Evolutionary conservation across 2,797 vertebrate genomes (phyloP), one percentile per base, ranked within the genome.

Genomic region (Typhlichthys subterraneus): DNA sequence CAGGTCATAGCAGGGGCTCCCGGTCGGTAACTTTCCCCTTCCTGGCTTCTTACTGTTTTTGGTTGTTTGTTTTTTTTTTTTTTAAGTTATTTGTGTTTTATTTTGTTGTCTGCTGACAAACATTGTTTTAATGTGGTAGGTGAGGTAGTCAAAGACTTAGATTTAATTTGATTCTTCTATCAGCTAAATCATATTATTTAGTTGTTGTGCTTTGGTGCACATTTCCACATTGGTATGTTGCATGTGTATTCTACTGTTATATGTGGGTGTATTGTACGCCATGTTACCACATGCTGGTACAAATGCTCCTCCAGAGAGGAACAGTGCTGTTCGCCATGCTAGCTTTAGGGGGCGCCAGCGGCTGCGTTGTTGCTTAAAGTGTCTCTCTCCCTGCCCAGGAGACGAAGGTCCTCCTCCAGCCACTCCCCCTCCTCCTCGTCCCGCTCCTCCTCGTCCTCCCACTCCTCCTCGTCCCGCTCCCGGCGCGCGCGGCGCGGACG

Each of bases 21-120:
- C 96, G 97, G 97, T 98, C 96, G 94, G 96, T 98, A 97, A 94
- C 93, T 94, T 95, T 94, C 92, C 88, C 68, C 82, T 75, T 88
- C 81, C 69, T 91, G 91, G 89, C 81, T 90, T 91, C 82, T 86
- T 76, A 90, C 90, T 92, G 86, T 86, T 87, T 90, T 59, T 84
- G 77, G 84, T 81, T 79, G 79, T 81, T 78, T 73, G 80, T 58
- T 71, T 75, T 77, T 85, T 69, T 72, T 59, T 29, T 10, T 33
- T 13, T 48, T 1, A 2, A 29, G 15, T 23, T 23, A 12, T 23
- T 51, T 51, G 23, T 23, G 23, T 56, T 53, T 53, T 42, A 42
- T 42, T 42, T 42, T 42, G 38, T 42, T 42, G 38, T 42, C 38
- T 4, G 38, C 38, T 42, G 38, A 42, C 38, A 42, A 42, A 42